Evolutionary conservation across 2,888 invertebrate genomes (phyloP).

Genomic region (Molorchus minor): DNA sequence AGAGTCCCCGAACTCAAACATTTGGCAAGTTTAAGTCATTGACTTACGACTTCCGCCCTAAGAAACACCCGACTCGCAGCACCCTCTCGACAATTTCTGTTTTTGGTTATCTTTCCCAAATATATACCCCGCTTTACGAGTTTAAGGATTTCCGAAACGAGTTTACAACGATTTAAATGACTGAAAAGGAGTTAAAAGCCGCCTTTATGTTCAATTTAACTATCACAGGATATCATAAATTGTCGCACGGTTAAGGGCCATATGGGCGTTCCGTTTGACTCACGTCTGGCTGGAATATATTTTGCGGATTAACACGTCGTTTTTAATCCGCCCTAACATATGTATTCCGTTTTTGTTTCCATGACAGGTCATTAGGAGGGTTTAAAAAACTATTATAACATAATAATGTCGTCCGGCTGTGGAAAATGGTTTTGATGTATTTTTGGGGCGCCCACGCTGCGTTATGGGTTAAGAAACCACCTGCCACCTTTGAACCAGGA

Average conservation of each 20-base stretch:
- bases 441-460: not conserved
- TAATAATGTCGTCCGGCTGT: constrained; percentile 14
- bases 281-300: constrained; percentile 26
- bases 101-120: constrained; percentile 47
- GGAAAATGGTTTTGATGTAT: not conserved
- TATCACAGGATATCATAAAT: constrained; percentile 35
- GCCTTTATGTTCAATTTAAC: constrained; percentile 13
- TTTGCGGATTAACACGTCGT: constrained; percentile 40
- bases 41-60: constrained; percentile 45
- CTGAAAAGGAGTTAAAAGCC: constrained; percentile 30
- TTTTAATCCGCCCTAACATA: constrained; percentile 37
- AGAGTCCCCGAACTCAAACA: constrained; percentile 40
- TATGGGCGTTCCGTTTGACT: constrained; percentile 30
- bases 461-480: constrained; percentile 20
- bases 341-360: constrained; percentile 27
- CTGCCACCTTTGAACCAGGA: constrained; percentile 16
- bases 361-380: constrained; percentile 27
- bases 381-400: constrained; percentile 18
- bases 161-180: constrained; percentile 44
- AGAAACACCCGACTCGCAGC: constrained; percentile 31
- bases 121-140: constrained; percentile 49
- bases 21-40: constrained; percentile 44
- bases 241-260: constrained; percentile 15
- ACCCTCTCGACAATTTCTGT: constrained; percentile 40
- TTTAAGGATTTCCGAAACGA: constrained; percentile 53